Evolutionary conservation across 2,888 invertebrate genomes (phyloP).

Genomic region (Temnothorax rugatulus): DNA sequence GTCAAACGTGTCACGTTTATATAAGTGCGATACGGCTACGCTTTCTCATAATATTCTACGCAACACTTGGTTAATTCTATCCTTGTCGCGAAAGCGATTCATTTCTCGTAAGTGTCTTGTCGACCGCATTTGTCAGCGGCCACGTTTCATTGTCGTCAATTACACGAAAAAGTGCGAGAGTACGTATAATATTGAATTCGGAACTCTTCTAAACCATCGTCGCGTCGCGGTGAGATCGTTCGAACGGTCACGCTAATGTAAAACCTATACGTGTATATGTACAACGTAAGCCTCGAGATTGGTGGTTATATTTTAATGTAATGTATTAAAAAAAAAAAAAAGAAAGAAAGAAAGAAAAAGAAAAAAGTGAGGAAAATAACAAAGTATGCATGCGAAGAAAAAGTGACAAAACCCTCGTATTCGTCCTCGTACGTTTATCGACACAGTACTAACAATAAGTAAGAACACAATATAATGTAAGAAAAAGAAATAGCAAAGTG

Average conservation of each 20-base stretch:
- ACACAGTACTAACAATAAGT: constrained; percentile 59
- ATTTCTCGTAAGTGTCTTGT: constrained; percentile 28
- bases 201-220: constrained; percentile 71
- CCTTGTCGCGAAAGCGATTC: neutral
- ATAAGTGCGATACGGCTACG: neutral
- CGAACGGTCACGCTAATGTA: constrained; percentile 68
- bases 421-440: constrained; percentile 64
- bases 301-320: constrained; percentile 82
- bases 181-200: constrained; percentile 73
- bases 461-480: constrained; percentile 65
- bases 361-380: constrained; percentile 17
- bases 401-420: constrained; percentile 37
- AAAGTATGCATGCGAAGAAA: constrained; percentile 55
- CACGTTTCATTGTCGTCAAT: constrained; percentile 69
- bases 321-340: constrained; percentile 64
- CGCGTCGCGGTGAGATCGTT: constrained; percentile 62
- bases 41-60: neutral
- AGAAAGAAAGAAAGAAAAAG: constrained; percentile 54
- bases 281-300: constrained; percentile 76
- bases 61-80: neutral
- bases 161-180: constrained; percentile 56
- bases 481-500: constrained; percentile 51
- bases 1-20: neutral
- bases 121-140: constrained; percentile 54
- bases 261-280: constrained; percentile 69